Conservation (phyloP, 2,888 invertebrate species). For the Nemurella pictetii region DNA sequence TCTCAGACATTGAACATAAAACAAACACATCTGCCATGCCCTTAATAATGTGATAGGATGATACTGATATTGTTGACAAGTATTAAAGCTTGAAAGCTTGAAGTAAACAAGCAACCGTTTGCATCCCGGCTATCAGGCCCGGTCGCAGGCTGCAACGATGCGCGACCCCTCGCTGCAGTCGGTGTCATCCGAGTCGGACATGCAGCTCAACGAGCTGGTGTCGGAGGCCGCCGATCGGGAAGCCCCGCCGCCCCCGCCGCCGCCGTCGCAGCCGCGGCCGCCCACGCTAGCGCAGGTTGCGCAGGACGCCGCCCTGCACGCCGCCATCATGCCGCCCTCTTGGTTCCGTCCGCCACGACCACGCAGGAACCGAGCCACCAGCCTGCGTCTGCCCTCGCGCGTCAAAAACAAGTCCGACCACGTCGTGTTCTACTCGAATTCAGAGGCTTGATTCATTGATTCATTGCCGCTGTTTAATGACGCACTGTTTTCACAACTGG, state of each 20-base stretch:
- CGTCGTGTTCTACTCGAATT: background rate
- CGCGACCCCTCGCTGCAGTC: background rate
- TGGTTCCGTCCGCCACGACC: conserved; percentile 42
- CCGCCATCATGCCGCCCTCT: conserved; percentile 41
- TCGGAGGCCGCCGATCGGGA: background rate
- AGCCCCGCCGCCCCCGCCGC: background rate
- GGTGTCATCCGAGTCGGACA: background rate
- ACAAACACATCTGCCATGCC: no score
- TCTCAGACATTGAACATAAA: no score
- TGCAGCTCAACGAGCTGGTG: background rate
- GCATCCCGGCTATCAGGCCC: no score
- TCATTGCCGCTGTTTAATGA: no score
- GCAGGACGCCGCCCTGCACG: background rate
- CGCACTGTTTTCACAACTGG: no score
- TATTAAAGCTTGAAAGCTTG: no score
- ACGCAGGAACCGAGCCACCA: conserved; percentile 45
- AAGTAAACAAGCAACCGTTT: no score
- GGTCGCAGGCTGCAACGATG: background rate
- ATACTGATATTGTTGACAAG: no score
- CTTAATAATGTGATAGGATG: no score
- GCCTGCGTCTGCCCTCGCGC: conserved; percentile 28
- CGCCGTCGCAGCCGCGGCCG: background rate
- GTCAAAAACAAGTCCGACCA: conserved; percentile 44
- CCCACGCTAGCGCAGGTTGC: no score
- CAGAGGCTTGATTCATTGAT: no score